Conservation (phyloP, 64 coral and sea anemone species). For the Stylophora pistillata region DNA sequence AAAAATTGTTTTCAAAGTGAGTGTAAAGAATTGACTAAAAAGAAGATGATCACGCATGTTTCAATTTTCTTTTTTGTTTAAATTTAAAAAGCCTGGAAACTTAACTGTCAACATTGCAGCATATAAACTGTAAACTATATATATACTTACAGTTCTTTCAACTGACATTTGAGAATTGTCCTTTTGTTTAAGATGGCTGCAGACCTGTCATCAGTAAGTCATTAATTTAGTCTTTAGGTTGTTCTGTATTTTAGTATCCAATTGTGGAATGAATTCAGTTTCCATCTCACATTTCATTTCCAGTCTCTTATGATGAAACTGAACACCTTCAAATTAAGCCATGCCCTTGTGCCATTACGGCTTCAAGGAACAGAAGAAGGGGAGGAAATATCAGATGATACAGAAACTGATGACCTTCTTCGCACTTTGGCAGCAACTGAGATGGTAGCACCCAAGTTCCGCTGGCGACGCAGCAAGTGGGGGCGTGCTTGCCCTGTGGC, state of each 20-base stretch:
- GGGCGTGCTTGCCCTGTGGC: constrained; percentile 80
- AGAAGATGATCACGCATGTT: too few species aligned
- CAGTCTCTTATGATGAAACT: constrained; percentile 93
- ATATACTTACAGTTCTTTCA: too few species aligned
- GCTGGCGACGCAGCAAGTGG: constrained; percentile 95
- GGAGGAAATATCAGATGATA: constrained; percentile 91
- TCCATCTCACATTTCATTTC: neutral
- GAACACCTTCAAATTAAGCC: constrained; percentile 90
- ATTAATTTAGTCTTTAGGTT: neutral
- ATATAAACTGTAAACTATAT: too few species aligned
- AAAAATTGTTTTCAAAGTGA: constrained; percentile 88
- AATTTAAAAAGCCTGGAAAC: too few species aligned
- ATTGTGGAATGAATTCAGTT: neutral
- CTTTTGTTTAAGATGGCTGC: neutral
- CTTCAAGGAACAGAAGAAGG: constrained; percentile 83
- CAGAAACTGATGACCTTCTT: constrained; percentile 86
- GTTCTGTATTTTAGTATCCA: neutral
- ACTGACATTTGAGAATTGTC: too few species aligned
- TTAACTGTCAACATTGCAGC: too few species aligned
- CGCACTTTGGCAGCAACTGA: constrained; percentile 87
- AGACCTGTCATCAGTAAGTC: neutral
- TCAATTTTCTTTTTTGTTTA: too few species aligned
- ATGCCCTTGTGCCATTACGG: constrained; percentile 74
- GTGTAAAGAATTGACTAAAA: neutral
- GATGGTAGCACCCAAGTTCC: constrained; percentile 90